Base-by-base conservation (phyloP, 2,113 vertebrate genomes). In the Alosa alosa region DNA sequence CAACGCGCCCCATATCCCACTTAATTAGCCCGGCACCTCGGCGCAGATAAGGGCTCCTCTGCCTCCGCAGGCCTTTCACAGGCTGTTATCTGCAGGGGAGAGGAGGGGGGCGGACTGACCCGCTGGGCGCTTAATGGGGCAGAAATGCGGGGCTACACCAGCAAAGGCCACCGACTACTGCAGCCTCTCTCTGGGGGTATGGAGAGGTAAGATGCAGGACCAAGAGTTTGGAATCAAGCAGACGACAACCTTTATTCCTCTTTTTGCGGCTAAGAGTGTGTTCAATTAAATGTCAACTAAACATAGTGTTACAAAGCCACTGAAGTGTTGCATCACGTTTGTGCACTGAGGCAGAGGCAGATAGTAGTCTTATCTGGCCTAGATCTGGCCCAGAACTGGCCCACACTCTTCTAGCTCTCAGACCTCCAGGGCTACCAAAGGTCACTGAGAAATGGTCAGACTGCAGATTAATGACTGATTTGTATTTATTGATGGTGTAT, bases 1-100 rank as follows among this genome's bases (percentile, higher is more conserved):
- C 88, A 89, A 89, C 68, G 82, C 72, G 57, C 82, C 82, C 89
- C 82, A 88, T 88, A 90, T 88, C 88, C 88, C 83, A 81, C 82
- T 88, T 88, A 87, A 89, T 90, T 89, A 88, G 75, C 60, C 84
- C 82, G 81, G 86, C 85, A 82, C 81, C 89, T 86, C 82, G 50
- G 78, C 39, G 22, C 13, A 88, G 89, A 92, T 92, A 89, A 92
- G 87, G 25, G 8, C 72, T 46, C 86, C 81, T 88, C 83, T 85
- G 86, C 87, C 89, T 68, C 87, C 41, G 36, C 84, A 75, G 72
- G 44, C 83, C 45, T 86, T 81, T 84, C 85, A 83, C 78, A 84
- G 83, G 72, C 57, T 87, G 10, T 86, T 83, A 86, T 82, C 86
- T 86, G 25, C 60, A 81, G 81, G 72, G 81, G 41, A 68, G 84